Evolutionary conservation across 2,888 invertebrate species (phyloP), one percentile per base, ranked within the genome.

Genomic region (Temnothorax rugatulus): DNA sequence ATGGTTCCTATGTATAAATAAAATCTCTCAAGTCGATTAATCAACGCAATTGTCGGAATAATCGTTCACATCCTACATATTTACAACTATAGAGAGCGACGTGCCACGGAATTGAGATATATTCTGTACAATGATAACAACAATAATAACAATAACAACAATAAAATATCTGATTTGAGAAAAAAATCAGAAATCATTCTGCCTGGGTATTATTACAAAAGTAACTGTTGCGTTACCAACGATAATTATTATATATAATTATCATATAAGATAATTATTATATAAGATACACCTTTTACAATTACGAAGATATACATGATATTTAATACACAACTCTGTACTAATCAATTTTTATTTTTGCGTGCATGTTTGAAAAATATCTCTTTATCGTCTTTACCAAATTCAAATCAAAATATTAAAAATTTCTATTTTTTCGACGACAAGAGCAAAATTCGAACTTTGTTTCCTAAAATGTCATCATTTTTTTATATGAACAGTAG

Each of bases 11-110:
- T 69, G 2, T 69, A 69, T 79, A 79, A 79, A 79, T 79, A 79
- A 79, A 79, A 79, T 79, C 79, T 69, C 69, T 79, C 21, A 47
- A 59, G 21, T 59, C 11, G 18, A 18, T 69, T 21, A 47, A 79
- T 83, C 68, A 79, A 83, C 79, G 50, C 18, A 79, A 69, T 54
- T 66, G 57, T 79, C 57, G 21, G 18, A 69, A 68, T 69, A 44
- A 69, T 57, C 63, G 25, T 69, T 69, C 15, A 59, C 69, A 59
- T 69, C 41, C 52, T 68, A 69, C 61, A 82, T 90, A 88, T 90
- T 52, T 89, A 90, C 90, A 89, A 85, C 89, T 85, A 91, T 92
- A 93, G 93, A 93, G 93, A 93, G 93, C 92, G 85, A 87, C 83
- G 68, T 88, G 85, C 90, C 89, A 88, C 84, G 82, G 82, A 73